A percentile compares a stretch with the other conserved stretches of the same genome.
These are phyloP conservation scores for Hephaestus fuliginosus DNA, from an alignment of 2,797 vertebrate species.

Conservation along the genomic window DNA sequence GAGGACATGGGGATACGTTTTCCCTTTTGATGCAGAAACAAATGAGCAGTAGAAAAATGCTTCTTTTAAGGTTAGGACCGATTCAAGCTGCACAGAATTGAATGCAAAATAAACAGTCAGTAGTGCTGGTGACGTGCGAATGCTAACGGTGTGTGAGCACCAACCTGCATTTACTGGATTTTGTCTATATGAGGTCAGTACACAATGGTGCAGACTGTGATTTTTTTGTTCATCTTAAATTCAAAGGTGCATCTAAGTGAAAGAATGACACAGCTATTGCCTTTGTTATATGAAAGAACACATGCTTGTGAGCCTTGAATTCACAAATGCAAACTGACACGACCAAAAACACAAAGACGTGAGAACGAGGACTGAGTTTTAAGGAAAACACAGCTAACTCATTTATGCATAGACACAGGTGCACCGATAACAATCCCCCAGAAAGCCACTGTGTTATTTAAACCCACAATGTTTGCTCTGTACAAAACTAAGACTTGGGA, in stretches of 20 bases:
- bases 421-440: neutral
- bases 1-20: neutral
- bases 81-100: neutral
- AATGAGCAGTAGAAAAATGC: neutral
- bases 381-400: neutral
- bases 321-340: neutral
- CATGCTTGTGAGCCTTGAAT: neutral
- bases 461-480: neutral
- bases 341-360: neutral
- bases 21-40: neutral
- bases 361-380: neutral
- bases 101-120: neutral
- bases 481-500: neutral
- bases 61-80: neutral
- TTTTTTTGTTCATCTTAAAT: neutral
- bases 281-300: neutral
- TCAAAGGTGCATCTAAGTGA: too few species aligned
- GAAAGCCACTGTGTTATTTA: neutral
- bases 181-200: neutral
- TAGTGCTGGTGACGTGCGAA: neutral
- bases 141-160: neutral
- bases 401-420: conserved; percentile 4
- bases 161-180: neutral
- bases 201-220: neutral
- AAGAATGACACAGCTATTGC: too few species aligned